Evolutionary conservation across 2,113 vertebrate genomes (phyloP).

Genomic region (Istiophorus platypterus): DNA sequence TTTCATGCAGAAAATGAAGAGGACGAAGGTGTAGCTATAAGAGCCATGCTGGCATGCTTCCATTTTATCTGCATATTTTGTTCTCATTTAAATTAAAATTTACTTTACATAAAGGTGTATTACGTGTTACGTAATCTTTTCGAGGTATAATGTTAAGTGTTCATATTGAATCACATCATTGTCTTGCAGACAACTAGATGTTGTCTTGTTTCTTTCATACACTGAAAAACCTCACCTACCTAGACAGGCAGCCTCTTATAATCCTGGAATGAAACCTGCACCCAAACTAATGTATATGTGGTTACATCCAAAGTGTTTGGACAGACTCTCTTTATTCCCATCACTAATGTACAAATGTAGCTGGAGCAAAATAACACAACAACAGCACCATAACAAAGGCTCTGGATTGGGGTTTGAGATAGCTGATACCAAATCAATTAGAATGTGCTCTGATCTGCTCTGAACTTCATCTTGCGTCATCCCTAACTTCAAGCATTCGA

Average conservation of each 20-base stretch:
- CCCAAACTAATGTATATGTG: neutral
- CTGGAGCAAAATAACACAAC: neutral
- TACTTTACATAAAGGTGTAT: slow-evolving; percentile 10
- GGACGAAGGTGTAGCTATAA: neutral
- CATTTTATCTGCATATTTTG: neutral
- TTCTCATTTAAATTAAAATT: too few species aligned
- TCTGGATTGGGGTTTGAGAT: neutral
- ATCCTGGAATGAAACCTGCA: neutral
- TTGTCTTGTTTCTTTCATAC: neutral
- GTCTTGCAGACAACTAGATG: neutral
- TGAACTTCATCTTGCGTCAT: neutral
- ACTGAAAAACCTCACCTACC: neutral
- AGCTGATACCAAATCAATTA: neutral
- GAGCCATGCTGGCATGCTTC: neutral
- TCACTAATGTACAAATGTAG: neutral
- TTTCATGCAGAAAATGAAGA: neutral
- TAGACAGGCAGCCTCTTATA: neutral
- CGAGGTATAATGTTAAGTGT: neutral
- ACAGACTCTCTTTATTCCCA: neutral
- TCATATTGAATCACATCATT: neutral
- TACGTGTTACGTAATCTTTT: neutral
- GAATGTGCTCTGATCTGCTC: neutral
- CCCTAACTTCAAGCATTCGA: neutral
- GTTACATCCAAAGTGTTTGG: neutral
- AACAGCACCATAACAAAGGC: neutral